phyloP scores from a whole-genome alignment of 92 coral and sea anemone species.

The Chrysogorgia sp. region DNA sequence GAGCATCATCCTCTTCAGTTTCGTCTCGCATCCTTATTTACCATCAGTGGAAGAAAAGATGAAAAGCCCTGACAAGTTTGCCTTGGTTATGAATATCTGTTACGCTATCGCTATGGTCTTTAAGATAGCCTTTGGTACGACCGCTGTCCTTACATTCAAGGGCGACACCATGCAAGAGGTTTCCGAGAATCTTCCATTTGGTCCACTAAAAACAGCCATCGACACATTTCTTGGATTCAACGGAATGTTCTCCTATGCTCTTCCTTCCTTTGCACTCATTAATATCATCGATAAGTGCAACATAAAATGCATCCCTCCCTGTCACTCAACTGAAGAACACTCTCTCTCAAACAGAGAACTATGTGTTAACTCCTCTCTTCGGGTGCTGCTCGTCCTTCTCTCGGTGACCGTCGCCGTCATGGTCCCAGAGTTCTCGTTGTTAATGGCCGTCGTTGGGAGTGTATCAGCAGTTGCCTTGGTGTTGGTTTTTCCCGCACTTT shows the following conservation, averaged over 20 bases:
- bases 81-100: constrained; percentile 90
- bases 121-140: constrained; percentile 77
- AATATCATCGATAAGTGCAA: constrained; percentile 82
- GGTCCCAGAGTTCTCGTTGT: constrained; percentile 88
- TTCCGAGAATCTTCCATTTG: constrained; percentile 93
- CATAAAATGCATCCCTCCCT: constrained; percentile 76
- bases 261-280: constrained; percentile 87
- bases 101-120: constrained; percentile 73
- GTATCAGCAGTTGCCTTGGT: constrained; percentile 87
- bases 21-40: constrained; percentile 94
- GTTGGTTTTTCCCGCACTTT: constrained; percentile 86
- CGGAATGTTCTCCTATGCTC: constrained; percentile 91
- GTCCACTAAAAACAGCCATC: constrained; percentile 85
- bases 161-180: constrained; percentile 86
- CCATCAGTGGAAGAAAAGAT: constrained; percentile 89
- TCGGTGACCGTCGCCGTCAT: constrained; percentile 75
- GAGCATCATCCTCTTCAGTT: constrained; percentile 94
- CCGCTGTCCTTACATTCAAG: constrained; percentile 88
- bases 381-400: constrained; percentile 77
- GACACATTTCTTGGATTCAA: constrained; percentile 90
- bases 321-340: constrained; percentile 78
- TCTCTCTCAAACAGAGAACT: constrained; percentile 76
- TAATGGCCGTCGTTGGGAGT: constrained; percentile 96
- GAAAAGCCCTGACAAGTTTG: constrained; percentile 83
- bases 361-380: constrained; percentile 65